These are phyloP conservation scores for Caerostris extrusa DNA, from an alignment of 1,140 invertebrate species.

Conservation along the genomic window DNA sequence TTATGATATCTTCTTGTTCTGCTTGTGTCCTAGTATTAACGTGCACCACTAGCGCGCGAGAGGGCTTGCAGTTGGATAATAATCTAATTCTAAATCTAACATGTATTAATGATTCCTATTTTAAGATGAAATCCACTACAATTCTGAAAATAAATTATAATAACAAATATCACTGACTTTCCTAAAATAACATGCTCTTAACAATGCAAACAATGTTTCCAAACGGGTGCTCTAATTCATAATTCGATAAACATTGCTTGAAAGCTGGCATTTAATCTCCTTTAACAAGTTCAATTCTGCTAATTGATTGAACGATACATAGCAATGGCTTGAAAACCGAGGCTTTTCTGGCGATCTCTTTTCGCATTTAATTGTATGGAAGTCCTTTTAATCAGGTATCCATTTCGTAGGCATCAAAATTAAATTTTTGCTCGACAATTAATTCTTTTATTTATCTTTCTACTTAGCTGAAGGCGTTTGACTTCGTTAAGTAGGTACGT, in stretches of 20 bases:
- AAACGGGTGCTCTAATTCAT: not conserved
- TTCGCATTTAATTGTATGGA: not conserved
- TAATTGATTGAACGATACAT: constrained; percentile 1
- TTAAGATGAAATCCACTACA: too few species aligned
- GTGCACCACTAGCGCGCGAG: too few species aligned
- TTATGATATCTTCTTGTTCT: too few species aligned
- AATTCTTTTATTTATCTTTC: not conserved
- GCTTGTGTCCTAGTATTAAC: too few species aligned
- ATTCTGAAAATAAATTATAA: too few species aligned
- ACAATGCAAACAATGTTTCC: not conserved
- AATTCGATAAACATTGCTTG: not conserved
- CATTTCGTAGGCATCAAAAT: not conserved
- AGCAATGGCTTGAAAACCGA: not conserved
- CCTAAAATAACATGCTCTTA: too few species aligned
- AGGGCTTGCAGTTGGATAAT: too few species aligned
- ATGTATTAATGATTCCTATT: too few species aligned
- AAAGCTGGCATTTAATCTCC: not conserved
- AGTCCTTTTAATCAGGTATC: not conserved
- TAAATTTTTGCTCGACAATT: constrained; percentile 19
- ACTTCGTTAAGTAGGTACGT: not conserved
- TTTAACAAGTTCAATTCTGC: not conserved
- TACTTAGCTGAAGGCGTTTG: not conserved
- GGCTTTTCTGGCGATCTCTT: not conserved
- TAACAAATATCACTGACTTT: too few species aligned
- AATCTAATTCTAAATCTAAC: too few species aligned